Evolutionary conservation across 1,140 invertebrate genomes (phyloP), one percentile per base, ranked within the genome.

Genomic region (Ips typographus): DNA sequence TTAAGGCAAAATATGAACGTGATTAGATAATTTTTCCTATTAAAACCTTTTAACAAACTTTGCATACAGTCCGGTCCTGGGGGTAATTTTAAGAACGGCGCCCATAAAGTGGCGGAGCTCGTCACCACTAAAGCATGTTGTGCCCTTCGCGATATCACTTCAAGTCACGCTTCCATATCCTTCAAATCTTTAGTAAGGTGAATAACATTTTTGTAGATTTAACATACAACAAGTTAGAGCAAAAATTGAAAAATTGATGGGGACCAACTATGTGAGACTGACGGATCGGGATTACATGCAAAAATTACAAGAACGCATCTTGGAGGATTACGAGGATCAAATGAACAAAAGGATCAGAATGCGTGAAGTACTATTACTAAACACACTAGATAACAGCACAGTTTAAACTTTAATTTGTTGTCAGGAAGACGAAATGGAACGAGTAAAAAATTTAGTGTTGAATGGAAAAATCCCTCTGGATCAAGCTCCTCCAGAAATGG

Each of bases 251-350:
- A 82, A 83, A 73, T 78, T 89, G 22, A 89, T 89, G 87, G 87
- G 86, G 42, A 86, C 83, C 37, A 88, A 87, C 77, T 80, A 87
- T 59, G 87, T 89, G 3, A 82, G 84, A 60, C 80, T 89, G 49
- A 88, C 86, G 3, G 88, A 90, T 77, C 82, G 86, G 69, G 82
- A 81, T 59, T 89, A 87, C 78, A 90, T 91, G 88, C 82, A 83
- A 60, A 83, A 84, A 37, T 78, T 91, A 7, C 85, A 88, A 74
- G 80, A 84, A 6, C 81, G 84, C 8, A 85, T 89, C 38, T 78
- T 84, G 47, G 83, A 85, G 36, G 85, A 87, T 69, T 86, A 88
- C 75, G 85, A 85, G 72, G 83, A 84, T 64, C 82, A 82, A 57
- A 85, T 89, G 72, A 83, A 85, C 60, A 84, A 84, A 74, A 80